Conservation (phyloP, 2,888 invertebrate genomes). For the Macaria notata region DNA sequence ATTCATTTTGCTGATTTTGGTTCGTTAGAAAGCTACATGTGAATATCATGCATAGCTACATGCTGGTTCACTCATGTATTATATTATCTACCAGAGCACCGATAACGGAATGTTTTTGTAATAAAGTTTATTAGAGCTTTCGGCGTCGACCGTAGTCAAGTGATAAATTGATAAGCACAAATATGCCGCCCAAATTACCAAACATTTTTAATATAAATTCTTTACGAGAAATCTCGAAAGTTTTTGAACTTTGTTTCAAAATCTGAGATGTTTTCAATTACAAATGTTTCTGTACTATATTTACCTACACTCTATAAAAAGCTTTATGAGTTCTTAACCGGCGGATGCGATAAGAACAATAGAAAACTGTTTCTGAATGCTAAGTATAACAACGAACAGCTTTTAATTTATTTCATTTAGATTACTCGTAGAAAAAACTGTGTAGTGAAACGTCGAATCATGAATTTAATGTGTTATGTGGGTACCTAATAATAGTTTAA, state of each 20-base stretch:
- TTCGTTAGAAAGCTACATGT: too few species aligned
- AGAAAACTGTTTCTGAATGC: too few species aligned
- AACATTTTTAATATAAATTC: slow-evolving; percentile 3
- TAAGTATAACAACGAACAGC: too few species aligned
- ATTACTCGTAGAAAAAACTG: not conserved
- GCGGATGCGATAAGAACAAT: too few species aligned
- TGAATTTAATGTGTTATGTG: slow-evolving; percentile 7
- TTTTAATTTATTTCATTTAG: too few species aligned
- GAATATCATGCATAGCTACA: not conserved
- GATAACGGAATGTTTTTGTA: slow-evolving; percentile 14
- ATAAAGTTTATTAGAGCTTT: slow-evolving; percentile 19
- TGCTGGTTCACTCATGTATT: not conserved
- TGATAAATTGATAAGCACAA: slow-evolving; percentile 13
- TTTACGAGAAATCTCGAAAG: not conserved
- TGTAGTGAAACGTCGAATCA: slow-evolving; percentile 3
- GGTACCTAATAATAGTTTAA: slow-evolving; percentile 14
- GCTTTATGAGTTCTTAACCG: too few species aligned
- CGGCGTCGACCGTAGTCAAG: slow-evolving; percentile 5
- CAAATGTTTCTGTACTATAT: too few species aligned
- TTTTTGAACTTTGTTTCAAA: too few species aligned
- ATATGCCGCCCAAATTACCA: slow-evolving; percentile 3
- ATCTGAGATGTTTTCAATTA: too few species aligned
- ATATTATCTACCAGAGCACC: slow-evolving; percentile 12
- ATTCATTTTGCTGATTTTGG: too few species aligned
- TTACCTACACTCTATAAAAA: too few species aligned